phyloP scores from a whole-genome alignment of 2,797 vertebrate genomes.

The Lepus oiostolus region DNA sequence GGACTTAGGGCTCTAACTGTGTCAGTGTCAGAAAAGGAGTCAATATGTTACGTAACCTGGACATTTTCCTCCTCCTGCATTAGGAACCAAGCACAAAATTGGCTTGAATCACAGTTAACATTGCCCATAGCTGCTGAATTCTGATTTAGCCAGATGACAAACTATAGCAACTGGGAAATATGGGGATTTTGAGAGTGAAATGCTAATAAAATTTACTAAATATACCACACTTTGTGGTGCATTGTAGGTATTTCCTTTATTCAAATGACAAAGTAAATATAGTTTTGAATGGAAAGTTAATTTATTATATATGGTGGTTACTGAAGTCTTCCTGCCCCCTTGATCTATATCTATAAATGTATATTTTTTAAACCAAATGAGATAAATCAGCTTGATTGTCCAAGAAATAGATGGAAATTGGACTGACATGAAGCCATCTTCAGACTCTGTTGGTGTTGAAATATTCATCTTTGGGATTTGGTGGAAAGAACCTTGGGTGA shows the following conservation, averaged over 20 bases:
- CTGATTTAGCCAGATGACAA: slow-evolving; percentile 77
- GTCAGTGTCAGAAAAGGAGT: slow-evolving; percentile 74
- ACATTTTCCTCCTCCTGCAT: slow-evolving; percentile 46
- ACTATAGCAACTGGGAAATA: slow-evolving; percentile 80
- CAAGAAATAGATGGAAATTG: slow-evolving; percentile 57
- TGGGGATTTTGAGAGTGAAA: slow-evolving; percentile 71
- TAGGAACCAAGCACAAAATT: slow-evolving; percentile 74
- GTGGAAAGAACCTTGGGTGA: slow-evolving; percentile 13
- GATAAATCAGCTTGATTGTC: slow-evolving; percentile 64
- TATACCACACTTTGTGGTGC: slow-evolving; percentile 68
- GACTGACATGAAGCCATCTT: slow-evolving; percentile 58
- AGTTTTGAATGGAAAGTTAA: slow-evolving; percentile 56
- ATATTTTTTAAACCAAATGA: slow-evolving; percentile 61
- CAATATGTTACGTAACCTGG: slow-evolving; percentile 69
- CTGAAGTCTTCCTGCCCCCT: slow-evolving; percentile 29
- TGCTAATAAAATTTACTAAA: slow-evolving; percentile 70
- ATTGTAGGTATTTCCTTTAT: slow-evolving; percentile 74
- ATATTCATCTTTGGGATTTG: slow-evolving; percentile 62
- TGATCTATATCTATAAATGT: slow-evolving; percentile 57
- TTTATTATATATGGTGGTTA: slow-evolving; percentile 53
- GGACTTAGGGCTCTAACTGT: slow-evolving; percentile 69
- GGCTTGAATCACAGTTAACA: slow-evolving; percentile 54
- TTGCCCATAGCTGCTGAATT: slow-evolving; percentile 72
- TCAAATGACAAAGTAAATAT: slow-evolving; percentile 54
- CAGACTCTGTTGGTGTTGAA: slow-evolving; percentile 13